Base-by-base conservation (phyloP, 2,113 vertebrate species). In the Enhydra lutris region DNA sequence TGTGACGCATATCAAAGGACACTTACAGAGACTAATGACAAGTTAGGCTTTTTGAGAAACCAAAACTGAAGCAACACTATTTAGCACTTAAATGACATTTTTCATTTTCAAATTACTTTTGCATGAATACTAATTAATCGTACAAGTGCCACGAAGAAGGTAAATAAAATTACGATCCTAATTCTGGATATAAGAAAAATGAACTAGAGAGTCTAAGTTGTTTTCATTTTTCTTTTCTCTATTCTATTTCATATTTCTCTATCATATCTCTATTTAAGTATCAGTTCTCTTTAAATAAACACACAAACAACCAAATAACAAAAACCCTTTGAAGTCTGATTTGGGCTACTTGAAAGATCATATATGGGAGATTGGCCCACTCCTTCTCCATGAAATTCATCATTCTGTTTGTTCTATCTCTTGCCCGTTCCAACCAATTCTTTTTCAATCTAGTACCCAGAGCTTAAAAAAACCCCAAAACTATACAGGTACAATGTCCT, bases 31-130 rank as follows among this genome's bases (percentile, higher is more conserved):
- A 96, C 45, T 83, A 97, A 97, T 87, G 76, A 94, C 61, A 59
- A 87, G 15, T 89, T 94, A 91, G 50, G 21, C 45, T 94, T 89
- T 97, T 97, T 71, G 81, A 79, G 61, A 95, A 98, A 92, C 15
- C 74, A 96, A 96, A 89, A 76, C 47, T 76, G 63, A 88, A 94
- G 61, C 5, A 88, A 91, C 18, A 90, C 45, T 95, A 47, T 39
- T 94, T 88, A 97, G 36, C 57, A 95, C 26, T 90, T 74, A 95
- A 95, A 85, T 61, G 69, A 65, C 29, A 85, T 87, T 96, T 88
- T 95, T 90, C 11, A 92, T 93, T 82, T 97, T 80, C 14, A 93
- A 94, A 88, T 94, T 78, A 80, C 21, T 91, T 95, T 97, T 89
- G 15, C n/a, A 80, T 57, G 45, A 97, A 82, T 86, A 65, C 14